Conservation (phyloP, 2,797 vertebrate genomes). For the Smutsia temminckii region DNA sequence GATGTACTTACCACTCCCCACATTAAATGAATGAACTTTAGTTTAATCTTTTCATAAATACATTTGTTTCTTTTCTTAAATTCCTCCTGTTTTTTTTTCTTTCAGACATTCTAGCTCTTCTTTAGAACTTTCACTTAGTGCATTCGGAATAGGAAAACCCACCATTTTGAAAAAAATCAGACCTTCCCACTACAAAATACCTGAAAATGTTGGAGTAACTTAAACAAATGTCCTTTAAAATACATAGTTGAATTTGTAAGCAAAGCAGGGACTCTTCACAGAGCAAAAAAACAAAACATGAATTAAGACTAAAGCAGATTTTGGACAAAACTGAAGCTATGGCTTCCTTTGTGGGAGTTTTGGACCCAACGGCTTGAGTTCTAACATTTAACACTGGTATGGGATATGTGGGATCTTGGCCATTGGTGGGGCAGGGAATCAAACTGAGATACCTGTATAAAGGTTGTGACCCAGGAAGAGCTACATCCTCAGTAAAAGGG, state of each 20-base stretch:
- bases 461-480: background rate
- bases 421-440: background rate
- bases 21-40: background rate
- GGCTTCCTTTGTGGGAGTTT: background rate
- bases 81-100: background rate
- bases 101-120: background rate
- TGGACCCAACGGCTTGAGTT: background rate
- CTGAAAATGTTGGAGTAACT: background rate
- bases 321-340: background rate
- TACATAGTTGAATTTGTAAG: background rate
- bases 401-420: background rate
- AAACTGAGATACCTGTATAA: background rate
- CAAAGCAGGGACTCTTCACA: background rate
- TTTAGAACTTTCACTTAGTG: constrained; percentile 5
- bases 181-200: background rate
- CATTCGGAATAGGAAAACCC: background rate
- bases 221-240: background rate
- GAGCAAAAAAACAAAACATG: constrained; percentile 14
- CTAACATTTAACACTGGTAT: background rate
- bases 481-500: background rate
- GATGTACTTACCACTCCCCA: background rate
- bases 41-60: background rate
- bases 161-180: constrained; percentile 1
- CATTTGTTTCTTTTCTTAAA: background rate
- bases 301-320: constrained; percentile 14